Base-by-base conservation (phyloP, 1,140 invertebrate species). In the Calycopis cecrops region DNA sequence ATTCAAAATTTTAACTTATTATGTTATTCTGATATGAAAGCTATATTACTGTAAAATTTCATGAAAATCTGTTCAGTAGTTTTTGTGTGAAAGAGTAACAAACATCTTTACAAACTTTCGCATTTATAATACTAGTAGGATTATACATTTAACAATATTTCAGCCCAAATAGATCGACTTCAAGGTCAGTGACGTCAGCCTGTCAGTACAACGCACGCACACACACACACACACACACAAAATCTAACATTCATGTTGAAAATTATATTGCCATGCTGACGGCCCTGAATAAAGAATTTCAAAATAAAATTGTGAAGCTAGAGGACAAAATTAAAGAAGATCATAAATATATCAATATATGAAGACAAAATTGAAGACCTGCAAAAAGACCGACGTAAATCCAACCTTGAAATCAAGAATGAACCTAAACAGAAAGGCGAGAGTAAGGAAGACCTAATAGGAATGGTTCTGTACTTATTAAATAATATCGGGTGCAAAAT, bases 321-420 rank as follows among this genome's bases (percentile, higher is more conserved):
- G 54, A 61, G 17, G 40, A 9, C 0, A 40, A 57, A 16, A 14
- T 35, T 4, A 61, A 42, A 11, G 47, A 53, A 8, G 44, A 50
- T 18, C 47, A 47, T 10, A 35, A 49, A 37, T 47, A 55, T 33
- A 48, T 55, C 16, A 44, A 6, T 18, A 14, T 52, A 57, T 2
- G 62, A 64, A 21, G 14, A 52, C 33, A 64, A 60, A 52, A 33
- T 64, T 7, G 49, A 59, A 48, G 51, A 53, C 9, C 21, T 63
- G 12, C 48, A 59, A 49, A 48, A 16, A 8, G 14, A n/a, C 4
- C 52, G 12, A 28, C 52, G 47, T 10, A 63, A 63, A 44, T 28
- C 34, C 4, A 59, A 59, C 37, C 35, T 63, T 28, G 44, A 51
- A n/a, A 56, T 63, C 9, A 59, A 63, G 49, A 59, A 55, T 53